A percentile compares a stretch with the other conserved stretches of the same genome.
phyloP scores from a whole-genome alignment of 2,113 vertebrate genomes.

The Nothoprocta perdicaria region DNA sequence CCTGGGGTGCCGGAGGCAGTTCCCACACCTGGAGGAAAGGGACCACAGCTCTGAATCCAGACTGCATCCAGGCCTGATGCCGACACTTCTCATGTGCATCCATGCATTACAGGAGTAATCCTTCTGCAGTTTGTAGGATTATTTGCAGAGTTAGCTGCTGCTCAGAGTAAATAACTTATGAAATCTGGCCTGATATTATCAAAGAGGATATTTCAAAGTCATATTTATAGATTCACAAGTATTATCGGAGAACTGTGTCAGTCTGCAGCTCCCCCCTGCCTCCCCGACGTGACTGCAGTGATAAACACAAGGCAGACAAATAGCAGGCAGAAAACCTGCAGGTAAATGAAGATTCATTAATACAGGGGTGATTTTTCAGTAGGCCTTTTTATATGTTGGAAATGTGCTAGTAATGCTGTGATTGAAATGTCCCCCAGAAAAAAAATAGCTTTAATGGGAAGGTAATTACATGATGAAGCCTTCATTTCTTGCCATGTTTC shows the following conservation, averaged over 20 bases:
- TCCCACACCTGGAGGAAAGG: rapidly evolving
- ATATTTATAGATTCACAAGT: background rate
- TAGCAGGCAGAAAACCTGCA: background rate
- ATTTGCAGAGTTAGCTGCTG: slow-evolving; percentile 12
- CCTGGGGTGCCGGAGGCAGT: background rate
- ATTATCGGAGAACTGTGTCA: background rate
- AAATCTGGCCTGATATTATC: slow-evolving; percentile 33
- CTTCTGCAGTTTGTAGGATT: background rate
- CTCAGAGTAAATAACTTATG: slow-evolving; percentile 34
- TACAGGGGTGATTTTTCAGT: background rate
- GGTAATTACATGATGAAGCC: background rate
- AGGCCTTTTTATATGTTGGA: background rate
- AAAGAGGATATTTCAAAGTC: slow-evolving; percentile 11
- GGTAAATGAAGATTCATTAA: background rate
- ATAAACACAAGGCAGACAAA: background rate
- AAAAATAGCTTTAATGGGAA: background rate
- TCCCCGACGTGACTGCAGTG: rapidly evolving
- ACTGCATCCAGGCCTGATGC: rapidly evolving
- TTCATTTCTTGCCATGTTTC: rapidly evolving
- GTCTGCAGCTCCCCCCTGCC: rapidly evolving
- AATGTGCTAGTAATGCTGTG: background rate
- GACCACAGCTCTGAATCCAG: rapidly evolving
- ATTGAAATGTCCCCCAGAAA: background rate
- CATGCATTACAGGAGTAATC: background rate
- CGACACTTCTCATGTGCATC: rapidly evolving